Conservation (phyloP, 2,888 invertebrate species). For the Philaethria dido region DNA sequence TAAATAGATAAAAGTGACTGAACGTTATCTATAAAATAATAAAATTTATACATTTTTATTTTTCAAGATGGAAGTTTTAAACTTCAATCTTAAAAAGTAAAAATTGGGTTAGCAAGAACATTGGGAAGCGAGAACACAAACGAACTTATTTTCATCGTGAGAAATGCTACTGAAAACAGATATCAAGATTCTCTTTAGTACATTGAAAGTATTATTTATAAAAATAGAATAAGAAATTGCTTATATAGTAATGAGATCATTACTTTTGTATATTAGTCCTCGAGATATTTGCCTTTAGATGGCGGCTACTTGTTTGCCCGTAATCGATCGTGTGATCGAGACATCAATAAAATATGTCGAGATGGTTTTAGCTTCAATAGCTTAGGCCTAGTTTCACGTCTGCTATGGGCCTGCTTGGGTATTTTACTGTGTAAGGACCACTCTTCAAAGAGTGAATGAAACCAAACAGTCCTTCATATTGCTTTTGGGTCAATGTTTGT, state of each 20-base stretch:
- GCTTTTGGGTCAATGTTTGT: conserved; percentile 4
- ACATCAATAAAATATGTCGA: neutral
- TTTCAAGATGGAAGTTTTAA: too few relatives aligned
- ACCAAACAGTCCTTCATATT: neutral
- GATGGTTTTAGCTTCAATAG: neutral
- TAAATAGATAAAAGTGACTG: too few relatives aligned
- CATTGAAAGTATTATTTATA: neutral
- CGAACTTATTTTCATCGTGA: too few relatives aligned
- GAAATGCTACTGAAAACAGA: too few relatives aligned
- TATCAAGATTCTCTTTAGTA: neutral
- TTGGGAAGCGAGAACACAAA: too few relatives aligned
- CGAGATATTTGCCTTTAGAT: neutral
- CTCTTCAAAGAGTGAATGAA: neutral
- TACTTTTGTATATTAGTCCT: neutral
- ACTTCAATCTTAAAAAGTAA: too few relatives aligned
- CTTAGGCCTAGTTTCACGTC: neutral
- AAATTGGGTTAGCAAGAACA: too few relatives aligned
- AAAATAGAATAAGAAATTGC: too few relatives aligned
- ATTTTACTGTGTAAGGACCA: neutral
- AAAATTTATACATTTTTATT: too few relatives aligned
- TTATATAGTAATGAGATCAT: too few relatives aligned
- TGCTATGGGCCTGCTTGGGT: neutral
- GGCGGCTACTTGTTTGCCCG: too few relatives aligned
- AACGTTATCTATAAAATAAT: too few relatives aligned
- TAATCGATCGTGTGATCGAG: neutral